These are phyloP conservation scores for Anguilla pacifica DNA, from an alignment of 2,797 vertebrate species.

Conservation along the genomic window DNA sequence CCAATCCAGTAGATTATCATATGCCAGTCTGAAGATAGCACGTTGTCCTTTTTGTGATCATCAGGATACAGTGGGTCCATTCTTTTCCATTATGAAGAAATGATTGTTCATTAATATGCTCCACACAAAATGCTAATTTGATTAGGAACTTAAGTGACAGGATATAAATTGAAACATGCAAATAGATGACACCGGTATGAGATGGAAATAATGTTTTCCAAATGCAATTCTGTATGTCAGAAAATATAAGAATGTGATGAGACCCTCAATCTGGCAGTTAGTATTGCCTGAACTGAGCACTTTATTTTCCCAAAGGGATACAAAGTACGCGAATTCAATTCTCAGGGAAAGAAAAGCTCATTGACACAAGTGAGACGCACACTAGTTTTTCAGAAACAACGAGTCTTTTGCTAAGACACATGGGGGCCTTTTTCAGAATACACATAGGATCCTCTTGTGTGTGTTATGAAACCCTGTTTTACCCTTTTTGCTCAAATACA, in stretches of 20 bases:
- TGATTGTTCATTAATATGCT: not conserved
- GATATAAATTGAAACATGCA: not conserved
- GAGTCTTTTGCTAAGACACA: not conserved
- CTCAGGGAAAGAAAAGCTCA: not conserved
- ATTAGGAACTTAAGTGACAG: not conserved
- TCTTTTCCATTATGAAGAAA: not conserved
- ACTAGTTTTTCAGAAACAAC: not conserved
- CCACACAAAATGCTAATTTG: not conserved
- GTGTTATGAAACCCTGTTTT: not conserved
- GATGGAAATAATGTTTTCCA: not conserved
- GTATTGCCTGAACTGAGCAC: not conserved
- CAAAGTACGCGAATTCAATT: not conserved
- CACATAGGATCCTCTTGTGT: constrained; percentile 8
- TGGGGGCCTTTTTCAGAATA: not conserved
- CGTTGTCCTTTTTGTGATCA: not conserved
- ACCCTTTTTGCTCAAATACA: not conserved
- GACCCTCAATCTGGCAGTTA: not conserved
- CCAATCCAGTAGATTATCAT: not conserved
- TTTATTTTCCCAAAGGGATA: not conserved
- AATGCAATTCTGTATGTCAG: not conserved
- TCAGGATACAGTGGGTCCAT: not conserved
- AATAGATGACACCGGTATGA: not conserved
- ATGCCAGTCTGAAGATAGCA: not conserved
- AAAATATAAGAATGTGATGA: not conserved
- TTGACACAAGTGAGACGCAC: not conserved